Conservation (phyloP, 1,140 invertebrate species). For the Coenobita brevimanus region DNA sequence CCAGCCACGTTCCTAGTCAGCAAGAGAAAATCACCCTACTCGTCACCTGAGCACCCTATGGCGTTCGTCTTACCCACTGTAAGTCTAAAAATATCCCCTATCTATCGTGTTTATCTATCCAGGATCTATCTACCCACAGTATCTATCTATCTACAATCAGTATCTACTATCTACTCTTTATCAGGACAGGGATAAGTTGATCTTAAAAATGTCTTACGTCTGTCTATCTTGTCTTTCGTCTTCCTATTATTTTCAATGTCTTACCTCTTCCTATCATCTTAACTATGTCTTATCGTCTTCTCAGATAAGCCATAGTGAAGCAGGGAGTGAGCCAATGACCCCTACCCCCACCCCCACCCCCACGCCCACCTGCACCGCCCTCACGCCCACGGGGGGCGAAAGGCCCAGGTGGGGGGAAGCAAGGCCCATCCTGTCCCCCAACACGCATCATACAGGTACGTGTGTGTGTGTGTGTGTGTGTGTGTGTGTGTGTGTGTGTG, state of each 20-base stretch:
- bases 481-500: too few relatives aligned
- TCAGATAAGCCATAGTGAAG: constrained; percentile 52
- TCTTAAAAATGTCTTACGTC: too few relatives aligned
- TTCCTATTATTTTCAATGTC: too few relatives aligned
- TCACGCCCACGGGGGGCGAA: constrained; percentile 7
- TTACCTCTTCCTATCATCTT: too few relatives aligned
- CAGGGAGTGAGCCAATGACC: constrained; percentile 42
- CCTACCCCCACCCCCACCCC: constrained; percentile 28
- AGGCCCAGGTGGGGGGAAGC: not conserved
- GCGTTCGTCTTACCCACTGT: constrained; percentile 52
- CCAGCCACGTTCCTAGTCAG: constrained; percentile 50
- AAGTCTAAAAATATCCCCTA: not conserved
- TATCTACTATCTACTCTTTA: not conserved
- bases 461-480: too few relatives aligned
- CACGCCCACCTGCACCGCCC: not conserved
- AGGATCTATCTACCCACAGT: not conserved
- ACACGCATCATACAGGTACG: too few relatives aligned
- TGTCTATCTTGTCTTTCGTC: too few relatives aligned
- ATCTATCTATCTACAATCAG: not conserved
- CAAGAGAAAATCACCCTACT: constrained; percentile 34
- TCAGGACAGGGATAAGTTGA: too few relatives aligned
- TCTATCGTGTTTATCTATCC: not conserved
- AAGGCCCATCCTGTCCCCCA: not conserved
- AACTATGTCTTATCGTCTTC: too few relatives aligned
- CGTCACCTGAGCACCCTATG: constrained; percentile 47